Conservation (phyloP, 2,888 invertebrate genomes). For the Tipula confusa region DNA sequence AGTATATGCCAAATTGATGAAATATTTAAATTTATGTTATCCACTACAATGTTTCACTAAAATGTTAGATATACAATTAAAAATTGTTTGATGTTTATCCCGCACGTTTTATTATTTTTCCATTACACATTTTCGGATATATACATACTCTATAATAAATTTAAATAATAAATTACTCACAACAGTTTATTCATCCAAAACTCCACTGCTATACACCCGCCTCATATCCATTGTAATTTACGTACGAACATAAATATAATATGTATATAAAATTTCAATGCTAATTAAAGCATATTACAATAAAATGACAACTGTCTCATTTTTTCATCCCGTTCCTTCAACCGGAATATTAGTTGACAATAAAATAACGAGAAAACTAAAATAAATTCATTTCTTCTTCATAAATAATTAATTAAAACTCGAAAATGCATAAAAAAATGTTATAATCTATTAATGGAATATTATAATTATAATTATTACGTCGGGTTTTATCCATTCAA, state of each 20-base stretch:
- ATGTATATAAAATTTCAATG: not conserved
- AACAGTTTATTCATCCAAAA: not conserved
- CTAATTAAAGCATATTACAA: not conserved
- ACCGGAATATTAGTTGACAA: not conserved
- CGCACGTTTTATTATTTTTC: not conserved
- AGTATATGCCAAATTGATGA: not conserved
- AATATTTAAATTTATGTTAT: not conserved
- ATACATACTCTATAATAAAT: not conserved
- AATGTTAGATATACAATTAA: not conserved
- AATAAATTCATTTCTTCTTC: not conserved
- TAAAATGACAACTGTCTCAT: not conserved
- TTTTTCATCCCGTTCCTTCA: not conserved
- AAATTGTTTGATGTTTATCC: not conserved
- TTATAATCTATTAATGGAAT: slow-evolving; percentile 1
- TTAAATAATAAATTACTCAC: not conserved
- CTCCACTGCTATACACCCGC: not conserved
- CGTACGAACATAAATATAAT: not conserved
- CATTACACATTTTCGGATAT: not conserved
- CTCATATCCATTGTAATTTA: not conserved
- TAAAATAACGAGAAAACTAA: not conserved
- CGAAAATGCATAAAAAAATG: not conserved
- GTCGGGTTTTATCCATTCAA: not conserved
- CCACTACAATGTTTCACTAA: not conserved
- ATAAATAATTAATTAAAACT: slow-evolving; percentile 12
- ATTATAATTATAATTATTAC: not conserved